Conservation (phyloP, 2,888 invertebrate genomes). For the Caenorhabditis sp. region DNA sequence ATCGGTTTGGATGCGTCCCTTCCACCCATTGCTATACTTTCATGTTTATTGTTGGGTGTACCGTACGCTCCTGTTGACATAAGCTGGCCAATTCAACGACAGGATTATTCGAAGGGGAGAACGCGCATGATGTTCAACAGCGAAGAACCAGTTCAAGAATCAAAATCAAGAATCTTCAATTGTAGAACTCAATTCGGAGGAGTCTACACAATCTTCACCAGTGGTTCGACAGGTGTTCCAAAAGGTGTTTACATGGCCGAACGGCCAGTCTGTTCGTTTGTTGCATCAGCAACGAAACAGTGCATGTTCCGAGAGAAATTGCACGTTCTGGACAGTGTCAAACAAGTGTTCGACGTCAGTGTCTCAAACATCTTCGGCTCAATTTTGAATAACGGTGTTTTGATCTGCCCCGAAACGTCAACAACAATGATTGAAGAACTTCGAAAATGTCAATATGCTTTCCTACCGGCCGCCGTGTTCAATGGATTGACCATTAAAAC, state of each 20-base stretch:
- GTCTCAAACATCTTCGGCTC: slow-evolving; percentile 77
- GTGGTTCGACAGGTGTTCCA: slow-evolving; percentile 80
- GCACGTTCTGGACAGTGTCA: slow-evolving; percentile 75
- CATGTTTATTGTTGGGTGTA: slow-evolving; percentile 60
- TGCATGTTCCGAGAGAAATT: slow-evolving; percentile 61
- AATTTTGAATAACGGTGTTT: slow-evolving; percentile 64
- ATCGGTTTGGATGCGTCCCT: slow-evolving; percentile 12
- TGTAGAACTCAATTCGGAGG: slow-evolving; percentile 33
- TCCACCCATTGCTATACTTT: slow-evolving; percentile 49
- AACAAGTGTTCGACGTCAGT: slow-evolving; percentile 78
- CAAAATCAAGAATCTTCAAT: slow-evolving; percentile 25
- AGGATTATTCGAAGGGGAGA: slow-evolving; percentile 15
- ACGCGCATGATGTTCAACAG: not conserved
- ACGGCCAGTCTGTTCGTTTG: slow-evolving; percentile 69
- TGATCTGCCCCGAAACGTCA: slow-evolving; percentile 55
- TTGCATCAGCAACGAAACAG: slow-evolving; percentile 68
- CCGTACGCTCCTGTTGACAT: slow-evolving; percentile 74
- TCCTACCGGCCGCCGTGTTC: slow-evolving; percentile 78
- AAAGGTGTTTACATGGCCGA: slow-evolving; percentile 77
- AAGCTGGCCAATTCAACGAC: slow-evolving; percentile 63
- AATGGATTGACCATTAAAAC: slow-evolving; percentile 67
- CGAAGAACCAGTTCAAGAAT: not conserved
- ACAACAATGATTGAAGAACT: slow-evolving; percentile 53
- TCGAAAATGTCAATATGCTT: slow-evolving; percentile 66
- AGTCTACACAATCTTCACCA: slow-evolving; percentile 78